phyloP scores from a whole-genome alignment of 1,140 invertebrate species.

The Monochamus saltuarius region DNA sequence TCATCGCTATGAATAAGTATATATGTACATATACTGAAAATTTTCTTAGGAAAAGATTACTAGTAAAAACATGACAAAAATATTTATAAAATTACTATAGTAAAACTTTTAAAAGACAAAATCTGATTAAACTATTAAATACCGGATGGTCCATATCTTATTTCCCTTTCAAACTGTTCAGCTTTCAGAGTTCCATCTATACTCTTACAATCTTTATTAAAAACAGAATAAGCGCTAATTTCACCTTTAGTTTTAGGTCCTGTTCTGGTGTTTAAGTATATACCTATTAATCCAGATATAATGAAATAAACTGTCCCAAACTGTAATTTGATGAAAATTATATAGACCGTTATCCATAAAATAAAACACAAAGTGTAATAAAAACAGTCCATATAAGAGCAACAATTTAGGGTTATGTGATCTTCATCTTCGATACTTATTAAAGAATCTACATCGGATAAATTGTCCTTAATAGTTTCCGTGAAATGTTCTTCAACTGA shows the following conservation, averaged over 20 bases:
- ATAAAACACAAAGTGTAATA: conserved; percentile 57
- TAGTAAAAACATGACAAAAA: too few relatives aligned
- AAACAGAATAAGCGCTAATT: conserved; percentile 95
- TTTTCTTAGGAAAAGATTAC: too few relatives aligned
- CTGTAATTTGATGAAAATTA: conserved; percentile 73
- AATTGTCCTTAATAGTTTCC: conserved; percentile 7
- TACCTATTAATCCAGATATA: conserved; percentile 73
- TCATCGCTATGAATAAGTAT: too few relatives aligned
- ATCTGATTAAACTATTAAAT: conserved; percentile 6
- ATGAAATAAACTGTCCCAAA: conserved; percentile 92
- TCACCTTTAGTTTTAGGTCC: conserved; percentile 69
- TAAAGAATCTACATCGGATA: conserved; percentile 8
- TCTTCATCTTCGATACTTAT: conserved; percentile 9
- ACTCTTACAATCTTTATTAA: conserved; percentile 90
- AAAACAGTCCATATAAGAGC: conserved; percentile 39
- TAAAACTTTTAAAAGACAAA: too few relatives aligned
- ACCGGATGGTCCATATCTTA: conserved; percentile 62
- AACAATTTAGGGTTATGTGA: conserved; percentile 26
- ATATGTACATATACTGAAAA: too few relatives aligned
- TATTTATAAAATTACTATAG: too few relatives aligned
- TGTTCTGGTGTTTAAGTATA: conserved; percentile 83
- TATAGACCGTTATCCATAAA: conserved; percentile 67
- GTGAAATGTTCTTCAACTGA: background rate
- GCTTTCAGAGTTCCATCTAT: conserved; percentile 92
- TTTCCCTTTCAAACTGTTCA: conserved; percentile 91